phyloP scores from a whole-genome alignment of 2,113 vertebrate genomes.

The Pipra filicauda region DNA sequence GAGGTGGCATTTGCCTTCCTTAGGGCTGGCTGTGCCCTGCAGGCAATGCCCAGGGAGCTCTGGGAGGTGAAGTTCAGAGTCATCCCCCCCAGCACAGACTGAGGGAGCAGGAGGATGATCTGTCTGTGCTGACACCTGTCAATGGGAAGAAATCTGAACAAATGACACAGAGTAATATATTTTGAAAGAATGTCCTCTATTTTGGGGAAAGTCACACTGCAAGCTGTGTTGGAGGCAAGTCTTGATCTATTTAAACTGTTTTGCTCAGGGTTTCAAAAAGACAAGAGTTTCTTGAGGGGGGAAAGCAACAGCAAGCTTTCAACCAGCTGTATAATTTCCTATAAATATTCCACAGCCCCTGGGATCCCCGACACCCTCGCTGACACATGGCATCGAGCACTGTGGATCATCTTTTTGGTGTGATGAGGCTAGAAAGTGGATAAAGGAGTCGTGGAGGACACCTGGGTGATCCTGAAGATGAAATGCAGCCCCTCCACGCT shows the following conservation, averaged over 20 bases:
- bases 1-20: not conserved
- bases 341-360: not conserved
- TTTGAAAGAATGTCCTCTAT: not conserved
- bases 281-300: not conserved
- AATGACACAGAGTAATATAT: not conserved
- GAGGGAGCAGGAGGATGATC: not conserved
- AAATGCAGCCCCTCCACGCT: not conserved
- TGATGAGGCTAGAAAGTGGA: not conserved
- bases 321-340: not conserved
- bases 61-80: not conserved
- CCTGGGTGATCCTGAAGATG: not conserved
- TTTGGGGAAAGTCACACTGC: not conserved
- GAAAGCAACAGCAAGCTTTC: not conserved
- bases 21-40: no score
- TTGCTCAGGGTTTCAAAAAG: not conserved
- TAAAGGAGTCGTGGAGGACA: not conserved
- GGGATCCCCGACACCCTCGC: not conserved
- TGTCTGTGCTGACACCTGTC: not conserved
- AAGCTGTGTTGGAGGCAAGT: not conserved
- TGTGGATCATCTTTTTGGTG: not conserved
- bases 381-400: accelerated
- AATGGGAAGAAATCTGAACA: not conserved
- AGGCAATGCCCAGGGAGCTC: not conserved
- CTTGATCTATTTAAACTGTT: not conserved
- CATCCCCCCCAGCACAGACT: accelerated